phyloP scores from a whole-genome alignment of 2,113 vertebrate species.

The Chaenogobius annularis region DNA sequence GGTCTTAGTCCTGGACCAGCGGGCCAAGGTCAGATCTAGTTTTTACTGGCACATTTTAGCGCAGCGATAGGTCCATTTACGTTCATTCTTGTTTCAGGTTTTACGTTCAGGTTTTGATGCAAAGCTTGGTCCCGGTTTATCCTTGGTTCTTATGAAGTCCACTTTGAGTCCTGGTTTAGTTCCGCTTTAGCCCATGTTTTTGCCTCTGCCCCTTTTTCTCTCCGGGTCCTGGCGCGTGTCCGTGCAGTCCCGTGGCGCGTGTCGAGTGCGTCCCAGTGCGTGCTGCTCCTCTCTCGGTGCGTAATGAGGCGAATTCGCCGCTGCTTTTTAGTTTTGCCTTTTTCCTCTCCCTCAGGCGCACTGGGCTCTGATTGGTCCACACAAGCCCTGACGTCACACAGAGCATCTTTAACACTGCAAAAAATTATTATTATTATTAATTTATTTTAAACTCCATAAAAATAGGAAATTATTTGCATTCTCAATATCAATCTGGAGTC shows the following conservation, averaged over 20 bases:
- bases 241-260: not conserved
- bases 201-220: not conserved
- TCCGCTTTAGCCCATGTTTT: not conserved
- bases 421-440: too few species aligned
- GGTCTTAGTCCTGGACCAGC: not conserved
- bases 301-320: not conserved
- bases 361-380: conserved; percentile 7
- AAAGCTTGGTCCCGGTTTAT: not conserved
- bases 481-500: too few species aligned
- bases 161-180: not conserved
- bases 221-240: not conserved
- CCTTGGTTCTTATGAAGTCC: not conserved
- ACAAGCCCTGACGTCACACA: not conserved
- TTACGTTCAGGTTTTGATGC: not conserved
- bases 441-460: too few species aligned
- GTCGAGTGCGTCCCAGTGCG: not conserved
- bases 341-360: not conserved
- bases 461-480: too few species aligned
- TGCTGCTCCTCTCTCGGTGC: not conserved
- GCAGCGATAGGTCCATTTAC: not conserved
- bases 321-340: not conserved
- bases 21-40: not conserved
- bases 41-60: not conserved
- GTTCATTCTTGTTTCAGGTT: not conserved
- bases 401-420: not conserved